Evolutionary conservation across 2,888 invertebrate genomes (phyloP), one percentile per base, ranked within the genome.

Genomic region (Liposcelis brunnea): DNA sequence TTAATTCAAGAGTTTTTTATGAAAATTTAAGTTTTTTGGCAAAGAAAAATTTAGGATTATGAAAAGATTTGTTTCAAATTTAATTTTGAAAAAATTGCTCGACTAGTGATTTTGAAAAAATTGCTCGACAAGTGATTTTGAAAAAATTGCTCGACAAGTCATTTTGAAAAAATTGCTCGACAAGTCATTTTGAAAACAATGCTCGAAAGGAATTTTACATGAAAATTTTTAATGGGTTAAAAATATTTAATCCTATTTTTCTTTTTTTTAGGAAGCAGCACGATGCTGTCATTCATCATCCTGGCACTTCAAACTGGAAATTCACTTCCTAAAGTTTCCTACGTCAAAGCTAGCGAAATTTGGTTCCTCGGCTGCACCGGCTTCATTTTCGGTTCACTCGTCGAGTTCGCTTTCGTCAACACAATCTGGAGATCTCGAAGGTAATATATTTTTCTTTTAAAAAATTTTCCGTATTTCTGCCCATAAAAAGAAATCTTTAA

Each of bases 341-440:
- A 86, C 56, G 83, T 86, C 50, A 86, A 86, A 63, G 82, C 85
- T 2, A 85, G 85, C 51, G 87, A 87, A 62, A 79, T 87, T 49
- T 89, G 87, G 86, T 86, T 86, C 61, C 63, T 87, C 45, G 84
- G 78, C 2, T 86, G 86, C 58, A 81, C 79, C 1, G 75, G 79
- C 31, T 87, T 87, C 57, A 82, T 87, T 51, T 85, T 87, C 61
- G 77, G 80, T 11, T 83, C 85, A 6, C 71, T 87, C 57, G 77
- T 83, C 1, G 86, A 87, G 59, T 87, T 87, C 56, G 86, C 87
- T 2, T 86, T 87, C 55, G 86, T 86, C 42, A 87, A 87, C 59
- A 83, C 82, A 2, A 85, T 87, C 56, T 86, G 84, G 75, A 71
- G 86, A 47, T 71, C 19, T 11, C 6, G 18, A 84, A 59, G 81